A percentile compares a stretch with the other conserved stretches of the same genome.
phyloP scores from a whole-genome alignment of 2,797 vertebrate genomes.

The Neosalanx taihuensis region DNA sequence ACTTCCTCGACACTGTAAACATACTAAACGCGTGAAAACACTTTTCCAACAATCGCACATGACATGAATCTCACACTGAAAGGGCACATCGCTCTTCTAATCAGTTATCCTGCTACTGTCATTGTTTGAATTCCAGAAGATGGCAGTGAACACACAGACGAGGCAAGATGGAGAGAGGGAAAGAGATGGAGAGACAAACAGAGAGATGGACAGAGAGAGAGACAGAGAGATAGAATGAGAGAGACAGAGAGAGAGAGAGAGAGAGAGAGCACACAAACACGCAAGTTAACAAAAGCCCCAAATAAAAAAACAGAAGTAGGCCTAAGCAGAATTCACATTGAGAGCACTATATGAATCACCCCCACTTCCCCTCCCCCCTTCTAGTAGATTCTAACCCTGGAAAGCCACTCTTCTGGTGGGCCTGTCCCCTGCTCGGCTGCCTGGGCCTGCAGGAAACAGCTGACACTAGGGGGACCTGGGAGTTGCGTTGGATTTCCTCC shows the following conservation, averaged over 20 bases:
- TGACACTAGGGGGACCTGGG: conserved; percentile 48
- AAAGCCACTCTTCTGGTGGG: not conserved
- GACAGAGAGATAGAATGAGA: not conserved
- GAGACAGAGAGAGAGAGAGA: not conserved
- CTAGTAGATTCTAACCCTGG: not conserved
- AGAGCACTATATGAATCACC: too few relatives aligned
- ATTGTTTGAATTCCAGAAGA: not conserved
- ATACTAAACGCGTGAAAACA: too few relatives aligned
- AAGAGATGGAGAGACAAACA: not conserved
- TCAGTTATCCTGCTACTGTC: not conserved
- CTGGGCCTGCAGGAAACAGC: conserved; percentile 27
- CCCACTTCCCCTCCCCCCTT: not conserved
- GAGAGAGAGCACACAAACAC: not conserved
- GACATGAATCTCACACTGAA: not conserved
- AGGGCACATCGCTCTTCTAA: not conserved
- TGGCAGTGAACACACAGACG: too few relatives aligned
- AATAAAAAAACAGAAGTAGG: too few relatives aligned
- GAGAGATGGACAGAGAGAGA: conserved; percentile 12
- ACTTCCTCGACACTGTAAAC: too few relatives aligned
- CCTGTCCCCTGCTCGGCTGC: conserved; percentile 14
- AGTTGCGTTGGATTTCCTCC: conserved; percentile 56
- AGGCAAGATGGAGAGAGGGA: not conserved
- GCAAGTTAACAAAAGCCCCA: too few relatives aligned
- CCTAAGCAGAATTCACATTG: too few relatives aligned
- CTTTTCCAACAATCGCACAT: not conserved